Base-by-base conservation (phyloP, 2,797 vertebrate genomes). In the Enteromius treurensis region DNA sequence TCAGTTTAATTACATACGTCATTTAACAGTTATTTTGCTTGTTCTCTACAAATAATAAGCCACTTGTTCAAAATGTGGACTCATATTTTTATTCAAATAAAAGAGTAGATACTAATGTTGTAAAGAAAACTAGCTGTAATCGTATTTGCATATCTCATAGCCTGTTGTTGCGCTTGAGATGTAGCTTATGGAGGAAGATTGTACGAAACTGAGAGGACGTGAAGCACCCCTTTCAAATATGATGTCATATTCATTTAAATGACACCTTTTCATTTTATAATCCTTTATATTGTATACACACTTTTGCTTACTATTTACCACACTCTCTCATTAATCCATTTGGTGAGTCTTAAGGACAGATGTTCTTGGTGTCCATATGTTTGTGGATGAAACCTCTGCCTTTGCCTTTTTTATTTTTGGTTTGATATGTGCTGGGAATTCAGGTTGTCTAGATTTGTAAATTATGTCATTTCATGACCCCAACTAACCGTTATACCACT, bases 181-280 rank as follows among this genome's bases (percentile, higher is more conserved):
- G 47, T 40, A 42, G 42, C 42, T 11, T 42, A 42, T 23, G 32
- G 32, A 67, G 32, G 32, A 67, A 21, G 55, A 80, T 34, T 53
- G 65, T 62, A 51, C 9, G 19, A 55, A 87, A 84, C 19, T 62
- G 60, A 60, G 32, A 37, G 26, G 40, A 68, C 47, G 49, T 5
- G 17, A 37, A 68, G 49, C 21, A 34, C 58, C 5, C 3, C 32
- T 74, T 75, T 80, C 68, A 21, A 79, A 23, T 45, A 8, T 78
- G 47, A 76, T 85, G 75, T 68, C 23, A 8, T 73, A 73, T 87
- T 68, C 2, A 17, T 55, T 55, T 40, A 8, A 40, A 23, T 68
- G 40, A 13, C 53, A 14, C 1, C 62, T 23, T 81, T 58, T 19
- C 4, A 40, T 55, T 53, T 60, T 13, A 49, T 64, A 26, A 45